Conservation (phyloP, 2,797 vertebrate species). For the Spheniscus humboldti region DNA sequence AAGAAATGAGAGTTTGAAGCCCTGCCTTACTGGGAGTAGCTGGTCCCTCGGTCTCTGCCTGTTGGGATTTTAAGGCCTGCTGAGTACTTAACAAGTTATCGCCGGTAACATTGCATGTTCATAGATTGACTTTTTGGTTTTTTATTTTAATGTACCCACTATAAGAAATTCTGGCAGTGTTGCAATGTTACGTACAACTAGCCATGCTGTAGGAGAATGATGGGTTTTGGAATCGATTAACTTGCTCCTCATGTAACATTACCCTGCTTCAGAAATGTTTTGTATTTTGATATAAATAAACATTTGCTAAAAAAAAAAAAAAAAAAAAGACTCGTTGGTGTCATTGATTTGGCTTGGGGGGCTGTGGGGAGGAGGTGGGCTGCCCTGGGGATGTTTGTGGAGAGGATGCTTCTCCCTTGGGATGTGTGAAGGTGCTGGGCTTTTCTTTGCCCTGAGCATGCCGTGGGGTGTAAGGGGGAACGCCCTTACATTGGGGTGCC, state of each 20-base stretch:
- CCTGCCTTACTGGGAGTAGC: slow-evolving; percentile 59
- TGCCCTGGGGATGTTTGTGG: not conserved
- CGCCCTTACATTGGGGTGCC: not conserved
- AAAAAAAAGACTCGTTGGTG: too few relatives aligned
- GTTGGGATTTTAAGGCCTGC: slow-evolving; percentile 76
- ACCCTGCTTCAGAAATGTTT: slow-evolving; percentile 88
- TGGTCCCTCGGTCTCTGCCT: slow-evolving; percentile 50
- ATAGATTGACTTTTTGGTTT: slow-evolving; percentile 41
- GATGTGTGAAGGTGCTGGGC: not conserved
- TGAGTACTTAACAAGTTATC: slow-evolving; percentile 63
- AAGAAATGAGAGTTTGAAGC: slow-evolving; percentile 25
- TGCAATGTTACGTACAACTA: slow-evolving; percentile 55
- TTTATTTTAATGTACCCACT: slow-evolving; percentile 42
- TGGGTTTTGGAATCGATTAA: slow-evolving; percentile 63
- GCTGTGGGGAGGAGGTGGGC: not conserved
- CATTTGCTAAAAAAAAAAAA: slow-evolving; percentile 74
- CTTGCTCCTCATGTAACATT: slow-evolving; percentile 84
- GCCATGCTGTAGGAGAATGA: slow-evolving; percentile 61
- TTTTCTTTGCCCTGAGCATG: not conserved
- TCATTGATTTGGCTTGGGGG: not conserved
- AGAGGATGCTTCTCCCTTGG: not conserved
- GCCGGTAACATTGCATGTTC: slow-evolving; percentile 74
- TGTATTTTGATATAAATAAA: slow-evolving; percentile 94
- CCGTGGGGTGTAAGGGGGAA: not conserved
- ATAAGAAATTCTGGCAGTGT: slow-evolving; percentile 63